Base-by-base conservation (phyloP, 1,140 invertebrate species). In the Cylas formicarius region DNA sequence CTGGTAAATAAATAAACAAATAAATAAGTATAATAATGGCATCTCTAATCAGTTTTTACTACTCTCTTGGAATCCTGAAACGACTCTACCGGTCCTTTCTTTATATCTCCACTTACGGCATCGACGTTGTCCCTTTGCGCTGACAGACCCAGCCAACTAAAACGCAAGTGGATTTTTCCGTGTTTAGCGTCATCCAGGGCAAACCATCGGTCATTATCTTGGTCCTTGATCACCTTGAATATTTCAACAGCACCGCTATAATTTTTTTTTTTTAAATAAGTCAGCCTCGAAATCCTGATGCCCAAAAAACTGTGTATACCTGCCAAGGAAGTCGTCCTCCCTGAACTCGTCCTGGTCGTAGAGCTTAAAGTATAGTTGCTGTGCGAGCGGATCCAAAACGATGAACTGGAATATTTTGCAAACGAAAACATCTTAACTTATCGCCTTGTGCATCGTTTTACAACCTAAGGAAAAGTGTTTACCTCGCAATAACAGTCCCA, bases 401-500 rank as follows among this genome's bases (percentile, higher is more conserved):
- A 55, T 48, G 40, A 60, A 60, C 55, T 59, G 31, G 22, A 54
- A 56, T 17, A 18, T 19, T 27, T 40, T 31, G 20, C 5, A 45
- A 10, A 47, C 31, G 10, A 11, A 31, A 18, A 40, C 28, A 9
- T 29, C n/a, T 32, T 41, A 17, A 24, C 24, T 9, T 7, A 16
- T 24, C 2, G 10, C 27, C 7, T 11, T 8, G n/a, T 11, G 7
- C n/a, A 33, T 9, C 16, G 7, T 7, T 13, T 38, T 17, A 50
- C 36, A 24, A 39, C 38, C 31, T n/a, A n/a, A n/a, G 41, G 49
- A 13, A 17, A 48, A 44, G 17, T 38, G 57, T 71, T 70, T 75
- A 90, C 88, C 82, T 92, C 88, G 60, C 87, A 92, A 80, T 84
- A 86, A 66, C 72, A 90, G 63, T 92, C 86, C 92, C 92, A 97